phyloP scores from a whole-genome alignment of 2,113 vertebrate genomes.

The Blennius ocellaris region DNA sequence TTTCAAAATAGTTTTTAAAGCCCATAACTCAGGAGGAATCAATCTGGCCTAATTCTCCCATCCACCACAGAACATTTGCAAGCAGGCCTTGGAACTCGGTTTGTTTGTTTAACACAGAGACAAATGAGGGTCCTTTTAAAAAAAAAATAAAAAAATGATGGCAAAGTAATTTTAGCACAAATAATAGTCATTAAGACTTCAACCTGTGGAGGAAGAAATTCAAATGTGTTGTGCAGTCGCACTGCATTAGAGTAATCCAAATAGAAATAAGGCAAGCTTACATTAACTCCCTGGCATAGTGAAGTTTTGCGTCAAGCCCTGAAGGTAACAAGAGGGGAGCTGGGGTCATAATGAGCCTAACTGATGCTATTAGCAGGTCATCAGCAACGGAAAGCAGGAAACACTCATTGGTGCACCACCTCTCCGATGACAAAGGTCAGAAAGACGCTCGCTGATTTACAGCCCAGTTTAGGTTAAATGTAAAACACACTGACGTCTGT shows the following conservation, averaged over 20 bases:
- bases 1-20: conserved; percentile 77
- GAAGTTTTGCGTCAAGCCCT: conserved; percentile 46
- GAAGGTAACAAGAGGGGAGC: conserved; percentile 16
- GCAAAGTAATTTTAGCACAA: conserved; percentile 43
- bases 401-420: conserved; percentile 28
- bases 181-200: conserved; percentile 41
- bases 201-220: conserved; percentile 30
- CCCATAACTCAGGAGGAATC: conserved; percentile 72
- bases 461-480: conserved; percentile 7
- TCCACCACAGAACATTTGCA: conserved; percentile 53
- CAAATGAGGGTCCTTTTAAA: conserved; percentile 49
- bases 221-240: not conserved
- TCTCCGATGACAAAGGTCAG: conserved; percentile 49
- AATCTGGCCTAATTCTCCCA: conserved; percentile 66
- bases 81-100: conserved; percentile 31
- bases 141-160: no score
- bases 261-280: conserved; percentile 38
- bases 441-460: conserved; percentile 39
- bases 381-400: conserved; percentile 45
- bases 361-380: conserved; percentile 71
- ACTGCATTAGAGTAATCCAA: conserved; percentile 27
- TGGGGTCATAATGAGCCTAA: conserved; percentile 60
- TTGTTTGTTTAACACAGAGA: conserved; percentile 48
- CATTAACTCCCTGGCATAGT: conserved; percentile 37
- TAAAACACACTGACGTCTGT: not conserved